These are phyloP conservation scores for Brachirus orientalis DNA, from an alignment of 2,113 vertebrate species.

Conservation along the genomic window DNA sequence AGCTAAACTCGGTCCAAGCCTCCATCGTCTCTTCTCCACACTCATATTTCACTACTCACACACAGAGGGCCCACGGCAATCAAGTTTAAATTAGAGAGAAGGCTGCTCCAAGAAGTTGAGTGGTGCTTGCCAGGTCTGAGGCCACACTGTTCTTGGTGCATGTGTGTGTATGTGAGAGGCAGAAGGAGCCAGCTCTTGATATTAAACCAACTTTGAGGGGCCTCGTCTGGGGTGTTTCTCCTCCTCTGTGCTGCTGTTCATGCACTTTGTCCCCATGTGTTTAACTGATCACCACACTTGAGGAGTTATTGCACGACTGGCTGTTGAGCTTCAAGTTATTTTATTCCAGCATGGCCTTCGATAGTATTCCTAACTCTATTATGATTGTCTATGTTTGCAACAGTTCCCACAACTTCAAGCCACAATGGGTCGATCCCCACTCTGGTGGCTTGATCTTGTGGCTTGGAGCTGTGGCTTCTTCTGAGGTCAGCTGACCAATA, in stretches of 20 bases:
- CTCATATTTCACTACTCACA: conserved; percentile 75
- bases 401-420: conserved; percentile 28
- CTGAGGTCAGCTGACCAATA: conserved; percentile 17
- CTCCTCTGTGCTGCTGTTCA: conserved; percentile 46
- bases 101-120: conserved; percentile 68
- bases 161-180: conserved; percentile 40
- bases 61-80: conserved; percentile 68
- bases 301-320: background rate
- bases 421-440: conserved; percentile 24
- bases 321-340: background rate
- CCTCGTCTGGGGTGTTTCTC: conserved; percentile 56
- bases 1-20: conserved; percentile 54
- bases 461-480: conserved; percentile 19
- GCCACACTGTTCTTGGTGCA: conserved; percentile 50
- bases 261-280: conserved; percentile 34
- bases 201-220: conserved; percentile 73
- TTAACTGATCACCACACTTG: conserved; percentile 2
- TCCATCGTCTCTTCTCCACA: conserved; percentile 56
- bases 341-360: background rate
- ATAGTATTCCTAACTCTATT: conserved; percentile 1
- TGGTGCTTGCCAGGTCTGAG: conserved; percentile 68
- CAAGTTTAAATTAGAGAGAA: conserved; percentile 79
- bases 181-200: conserved; percentile 65
- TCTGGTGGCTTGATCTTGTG: conserved; percentile 21
- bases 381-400: conserved; percentile 7